phyloP scores from a whole-genome alignment of 2,113 vertebrate genomes.

The Peromyscus polionotus region DNA sequence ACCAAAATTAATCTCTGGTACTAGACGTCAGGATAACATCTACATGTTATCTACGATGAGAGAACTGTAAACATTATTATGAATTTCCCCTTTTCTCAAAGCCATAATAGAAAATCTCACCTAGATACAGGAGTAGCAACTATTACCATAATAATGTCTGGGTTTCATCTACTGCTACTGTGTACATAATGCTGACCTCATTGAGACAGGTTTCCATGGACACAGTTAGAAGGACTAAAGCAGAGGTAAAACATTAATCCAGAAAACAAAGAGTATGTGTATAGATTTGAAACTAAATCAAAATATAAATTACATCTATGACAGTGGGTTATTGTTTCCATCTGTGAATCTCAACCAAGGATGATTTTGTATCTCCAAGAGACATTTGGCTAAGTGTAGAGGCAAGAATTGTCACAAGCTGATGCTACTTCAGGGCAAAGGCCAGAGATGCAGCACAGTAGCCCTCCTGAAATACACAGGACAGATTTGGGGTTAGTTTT shows the following conservation, averaged over 20 bases:
- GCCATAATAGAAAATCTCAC: conserved; percentile 37
- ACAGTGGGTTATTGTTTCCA: not conserved
- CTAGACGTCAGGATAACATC: conserved; percentile 38
- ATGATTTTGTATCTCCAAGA: not conserved
- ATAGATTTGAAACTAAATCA: conserved; percentile 52
- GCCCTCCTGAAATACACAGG: not conserved
- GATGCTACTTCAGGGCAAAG: not conserved
- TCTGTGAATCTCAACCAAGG: not conserved
- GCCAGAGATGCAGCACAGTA: not conserved
- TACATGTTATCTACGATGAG: not conserved
- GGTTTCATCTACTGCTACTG: not conserved
- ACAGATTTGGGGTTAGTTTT: not conserved
- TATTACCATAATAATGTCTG: conserved; percentile 26
- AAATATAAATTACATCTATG: conserved; percentile 8
- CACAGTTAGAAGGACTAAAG: not conserved
- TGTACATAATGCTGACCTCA: conserved; percentile 12
- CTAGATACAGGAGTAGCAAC: conserved; percentile 3
- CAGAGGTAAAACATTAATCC: conserved; percentile 32
- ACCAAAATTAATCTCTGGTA: conserved; percentile 20
- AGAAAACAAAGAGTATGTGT: conserved; percentile 39
- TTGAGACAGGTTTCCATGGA: conserved; percentile 55
- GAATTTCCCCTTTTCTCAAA: conserved; percentile 59
- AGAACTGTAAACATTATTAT: conserved; percentile 49
- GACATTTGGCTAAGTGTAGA: conserved; percentile 30
- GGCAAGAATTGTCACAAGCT: not conserved